Evolutionary conservation across 2,888 invertebrate genomes (phyloP).

Genomic region (Hyposoter didymator): DNA sequence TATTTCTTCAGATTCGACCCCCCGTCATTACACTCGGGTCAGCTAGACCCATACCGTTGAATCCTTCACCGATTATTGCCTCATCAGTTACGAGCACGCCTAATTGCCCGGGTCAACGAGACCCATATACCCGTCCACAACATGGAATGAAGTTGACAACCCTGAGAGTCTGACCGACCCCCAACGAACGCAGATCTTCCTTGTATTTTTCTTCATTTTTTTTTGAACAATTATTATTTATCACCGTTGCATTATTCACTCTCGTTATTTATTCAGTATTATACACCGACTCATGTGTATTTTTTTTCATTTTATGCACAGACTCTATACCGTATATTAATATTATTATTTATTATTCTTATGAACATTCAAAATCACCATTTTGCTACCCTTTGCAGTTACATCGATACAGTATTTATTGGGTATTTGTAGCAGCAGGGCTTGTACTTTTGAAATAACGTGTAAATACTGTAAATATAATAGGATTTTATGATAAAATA

Average conservation of each 20-base stretch:
- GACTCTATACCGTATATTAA: not conserved
- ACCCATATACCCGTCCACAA: not conserved
- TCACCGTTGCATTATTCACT: constrained; percentile 32
- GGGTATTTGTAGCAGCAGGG: constrained; percentile 25
- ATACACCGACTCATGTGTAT: constrained; percentile 57
- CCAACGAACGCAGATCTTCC: not conserved
- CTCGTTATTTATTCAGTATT: constrained; percentile 63
- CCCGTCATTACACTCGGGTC: not conserved
- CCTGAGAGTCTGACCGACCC: not conserved
- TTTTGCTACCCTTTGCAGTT: constrained; percentile 52
- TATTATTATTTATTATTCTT: constrained; percentile 29
- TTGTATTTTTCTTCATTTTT: not conserved
- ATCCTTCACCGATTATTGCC: not conserved
- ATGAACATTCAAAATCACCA: constrained; percentile 29
- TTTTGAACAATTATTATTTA: constrained; percentile 14
- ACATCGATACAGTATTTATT: constrained; percentile 37
- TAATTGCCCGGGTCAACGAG: not conserved
- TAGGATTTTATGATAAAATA: constrained; percentile 22
- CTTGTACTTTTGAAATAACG: constrained; percentile 24
- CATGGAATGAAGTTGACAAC: not conserved
- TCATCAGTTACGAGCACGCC: not conserved
- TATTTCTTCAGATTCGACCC: not conserved
- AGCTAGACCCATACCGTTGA: not conserved
- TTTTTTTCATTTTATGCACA: constrained; percentile 11
- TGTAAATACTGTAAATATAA: constrained; percentile 76